These are phyloP conservation scores for Cygnus atratus DNA, from an alignment of 2,113 vertebrate species.

Conservation along the genomic window DNA sequence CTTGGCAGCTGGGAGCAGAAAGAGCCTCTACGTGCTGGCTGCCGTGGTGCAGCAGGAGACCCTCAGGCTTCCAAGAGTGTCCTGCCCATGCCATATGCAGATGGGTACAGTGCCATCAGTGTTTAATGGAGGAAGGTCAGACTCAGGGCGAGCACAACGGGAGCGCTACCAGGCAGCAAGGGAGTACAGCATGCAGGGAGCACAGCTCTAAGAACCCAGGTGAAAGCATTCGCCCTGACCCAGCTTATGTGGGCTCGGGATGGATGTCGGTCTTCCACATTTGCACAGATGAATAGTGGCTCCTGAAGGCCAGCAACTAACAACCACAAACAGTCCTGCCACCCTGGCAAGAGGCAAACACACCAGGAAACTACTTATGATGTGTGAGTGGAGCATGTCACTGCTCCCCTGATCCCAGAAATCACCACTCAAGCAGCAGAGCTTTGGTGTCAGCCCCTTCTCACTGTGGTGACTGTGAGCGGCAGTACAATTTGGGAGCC, in stretches of 20 bases:
- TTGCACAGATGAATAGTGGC: background rate
- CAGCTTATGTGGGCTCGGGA: background rate
- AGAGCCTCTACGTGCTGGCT: background rate
- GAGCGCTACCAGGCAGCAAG: background rate
- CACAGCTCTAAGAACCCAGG: background rate
- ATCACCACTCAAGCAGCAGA: background rate
- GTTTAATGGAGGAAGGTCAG: background rate
- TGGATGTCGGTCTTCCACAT: fast-evolving
- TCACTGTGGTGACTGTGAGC: background rate
- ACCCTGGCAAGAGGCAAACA: background rate
- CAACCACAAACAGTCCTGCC: background rate
- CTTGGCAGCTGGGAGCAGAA: background rate
- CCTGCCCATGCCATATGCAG: too few relatives aligned
- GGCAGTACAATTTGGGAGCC: background rate
- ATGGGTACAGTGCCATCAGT: background rate
- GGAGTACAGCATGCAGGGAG: background rate
- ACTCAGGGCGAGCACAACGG: background rate
- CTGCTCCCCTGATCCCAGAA: background rate
- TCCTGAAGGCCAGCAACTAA: background rate
- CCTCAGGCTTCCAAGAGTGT: background rate
- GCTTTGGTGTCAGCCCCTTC: background rate
- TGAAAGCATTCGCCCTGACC: background rate
- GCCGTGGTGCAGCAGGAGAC: background rate
- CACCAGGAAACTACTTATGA: background rate
- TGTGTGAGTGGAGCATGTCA: background rate